Conservation (phyloP, 23 tunicate species). For the Clavelina lepadiformis region DNA sequence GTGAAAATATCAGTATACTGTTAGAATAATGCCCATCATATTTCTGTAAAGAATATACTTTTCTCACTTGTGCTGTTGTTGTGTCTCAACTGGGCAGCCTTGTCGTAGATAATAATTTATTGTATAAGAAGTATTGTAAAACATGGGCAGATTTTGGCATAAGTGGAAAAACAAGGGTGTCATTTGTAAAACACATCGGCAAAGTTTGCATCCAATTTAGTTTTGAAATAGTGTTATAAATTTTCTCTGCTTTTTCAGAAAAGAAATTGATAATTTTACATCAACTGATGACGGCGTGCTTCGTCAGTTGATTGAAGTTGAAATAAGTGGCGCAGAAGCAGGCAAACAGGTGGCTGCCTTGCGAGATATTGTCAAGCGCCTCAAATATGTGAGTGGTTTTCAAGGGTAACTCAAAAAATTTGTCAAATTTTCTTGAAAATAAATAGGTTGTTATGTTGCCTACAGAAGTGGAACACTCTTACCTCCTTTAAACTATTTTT, state of each 20-base stretch:
- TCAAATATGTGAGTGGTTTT: conserved; percentile 58
- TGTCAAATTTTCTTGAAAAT: not conserved
- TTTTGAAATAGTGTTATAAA: not conserved
- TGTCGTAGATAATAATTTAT: no score
- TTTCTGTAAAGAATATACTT: no score
- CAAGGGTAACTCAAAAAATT: not conserved
- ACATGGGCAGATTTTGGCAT: no score
- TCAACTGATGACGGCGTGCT: conserved; percentile 25
- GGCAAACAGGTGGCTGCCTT: conserved; percentile 56
- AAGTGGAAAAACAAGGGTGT: no score
- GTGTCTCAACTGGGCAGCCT: no score
- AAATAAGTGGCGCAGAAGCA: conserved; percentile 43
- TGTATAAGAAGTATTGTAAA: no score
- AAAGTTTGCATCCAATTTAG: no score
- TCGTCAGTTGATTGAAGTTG: conserved; percentile 45
- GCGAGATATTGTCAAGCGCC: conserved; percentile 27
- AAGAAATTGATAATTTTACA: conserved; percentile 13
- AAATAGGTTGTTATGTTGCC: not conserved
- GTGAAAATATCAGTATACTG: no score
- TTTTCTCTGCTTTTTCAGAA: conserved; percentile 4
- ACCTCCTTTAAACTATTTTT: no score
- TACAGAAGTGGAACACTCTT: no score
- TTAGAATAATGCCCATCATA: not conserved
- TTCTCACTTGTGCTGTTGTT: no score
- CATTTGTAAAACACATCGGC: no score